phyloP scores from a whole-genome alignment of 2,888 invertebrate species.

The Tinea semifulvella region DNA sequence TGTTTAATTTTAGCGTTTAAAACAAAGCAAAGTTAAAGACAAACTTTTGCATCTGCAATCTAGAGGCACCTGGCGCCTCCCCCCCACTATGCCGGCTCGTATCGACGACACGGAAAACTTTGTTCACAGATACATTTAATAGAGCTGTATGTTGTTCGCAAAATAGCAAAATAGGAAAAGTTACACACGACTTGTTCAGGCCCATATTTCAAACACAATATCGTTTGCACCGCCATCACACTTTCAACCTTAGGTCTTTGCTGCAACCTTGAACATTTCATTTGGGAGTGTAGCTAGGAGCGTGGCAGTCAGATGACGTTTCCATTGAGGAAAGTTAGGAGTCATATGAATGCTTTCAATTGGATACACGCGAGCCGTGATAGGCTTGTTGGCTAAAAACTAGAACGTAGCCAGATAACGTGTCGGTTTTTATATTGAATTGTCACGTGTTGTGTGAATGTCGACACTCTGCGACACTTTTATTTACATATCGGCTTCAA shows the following conservation, averaged over 20 bases:
- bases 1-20: background rate
- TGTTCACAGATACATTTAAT: slow-evolving; percentile 8
- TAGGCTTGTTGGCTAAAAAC: background rate
- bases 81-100: background rate
- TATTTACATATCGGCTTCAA: no score
- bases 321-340: no score
- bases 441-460: no score
- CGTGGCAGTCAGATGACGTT: no score
- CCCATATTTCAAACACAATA: slow-evolving; percentile 5
- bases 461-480: no score
- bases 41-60: background rate
- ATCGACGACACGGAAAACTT: background rate
- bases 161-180: slow-evolving; percentile 8
- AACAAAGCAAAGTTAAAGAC: background rate
- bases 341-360: no score
- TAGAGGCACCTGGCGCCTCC: background rate
- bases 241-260: no score
- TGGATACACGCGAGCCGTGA: no score
- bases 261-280: no score
- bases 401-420: background rate
- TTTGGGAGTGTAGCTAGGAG: no score
- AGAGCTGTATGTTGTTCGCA: background rate
- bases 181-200: slow-evolving; percentile 3
- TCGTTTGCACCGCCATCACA: no score
- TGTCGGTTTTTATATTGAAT: background rate